Conservation (phyloP, 2,888 invertebrate genomes). For the Pyrrhia umbra region DNA sequence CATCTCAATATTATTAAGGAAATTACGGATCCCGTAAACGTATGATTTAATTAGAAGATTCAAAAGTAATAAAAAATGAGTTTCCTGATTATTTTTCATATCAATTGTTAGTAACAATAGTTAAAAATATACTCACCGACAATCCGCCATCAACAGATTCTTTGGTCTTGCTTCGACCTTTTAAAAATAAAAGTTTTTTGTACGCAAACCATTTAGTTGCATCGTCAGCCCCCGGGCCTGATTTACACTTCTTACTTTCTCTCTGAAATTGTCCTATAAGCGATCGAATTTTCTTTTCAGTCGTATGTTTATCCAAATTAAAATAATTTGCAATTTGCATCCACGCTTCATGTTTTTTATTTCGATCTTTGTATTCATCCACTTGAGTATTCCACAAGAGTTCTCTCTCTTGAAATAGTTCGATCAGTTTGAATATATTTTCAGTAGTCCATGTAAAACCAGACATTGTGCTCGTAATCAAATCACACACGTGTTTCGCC, state of each 20-base stretch:
- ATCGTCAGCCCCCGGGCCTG: conserved; percentile 33
- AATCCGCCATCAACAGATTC: conserved; percentile 45
- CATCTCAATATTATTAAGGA: conserved; percentile 52
- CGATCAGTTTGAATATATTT: conserved; percentile 56
- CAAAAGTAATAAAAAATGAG: conserved; percentile 60
- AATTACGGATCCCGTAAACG: conserved; percentile 51
- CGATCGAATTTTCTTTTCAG: conserved; percentile 47
- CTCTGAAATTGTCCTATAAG: conserved; percentile 47
- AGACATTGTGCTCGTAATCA: no score
- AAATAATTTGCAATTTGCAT: conserved; percentile 48
- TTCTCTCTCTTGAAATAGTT: conserved; percentile 63
- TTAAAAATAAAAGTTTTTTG: conserved; percentile 57
- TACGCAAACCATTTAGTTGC: conserved; percentile 58
- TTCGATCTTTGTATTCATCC: conserved; percentile 59
- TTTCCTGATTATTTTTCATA: conserved; percentile 60
- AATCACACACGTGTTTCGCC: no score
- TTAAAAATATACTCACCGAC: conserved; percentile 48
- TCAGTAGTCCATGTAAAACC: conserved; percentile 54
- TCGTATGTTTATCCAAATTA: conserved; percentile 34
- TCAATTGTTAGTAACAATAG: conserved; percentile 54
- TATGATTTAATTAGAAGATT: conserved; percentile 55
- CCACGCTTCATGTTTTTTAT: conserved; percentile 63
- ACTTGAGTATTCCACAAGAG: conserved; percentile 59
- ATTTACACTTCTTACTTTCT: conserved; percentile 41
- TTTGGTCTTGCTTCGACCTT: conserved; percentile 52